Evolutionary conservation across 1,140 invertebrate species (phyloP).

Genomic region (Arion vulgaris): DNA sequence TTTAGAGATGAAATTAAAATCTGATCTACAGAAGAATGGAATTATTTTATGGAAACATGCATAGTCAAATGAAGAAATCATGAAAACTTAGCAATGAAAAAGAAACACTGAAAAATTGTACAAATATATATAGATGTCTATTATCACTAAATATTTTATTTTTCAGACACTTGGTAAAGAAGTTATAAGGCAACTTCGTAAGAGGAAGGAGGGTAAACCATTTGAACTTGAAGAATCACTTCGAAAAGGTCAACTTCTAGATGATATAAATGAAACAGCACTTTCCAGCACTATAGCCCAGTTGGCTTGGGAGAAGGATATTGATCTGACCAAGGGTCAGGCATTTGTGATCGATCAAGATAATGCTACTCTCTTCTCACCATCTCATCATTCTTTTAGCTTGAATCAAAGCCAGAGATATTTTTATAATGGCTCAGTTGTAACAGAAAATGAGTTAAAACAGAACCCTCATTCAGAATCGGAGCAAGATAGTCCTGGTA

Average conservation of each 20-base stretch:
- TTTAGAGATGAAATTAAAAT: too few species aligned
- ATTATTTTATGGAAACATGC: too few species aligned
- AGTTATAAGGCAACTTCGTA: slow-evolving; percentile 57
- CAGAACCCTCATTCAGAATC: background rate
- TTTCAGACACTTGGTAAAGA: slow-evolving; percentile 62
- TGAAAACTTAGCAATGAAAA: too few species aligned
- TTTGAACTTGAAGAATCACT: slow-evolving; percentile 34
- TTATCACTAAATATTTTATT: too few species aligned
- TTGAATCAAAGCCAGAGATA: background rate
- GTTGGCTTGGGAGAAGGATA: slow-evolving; percentile 70
- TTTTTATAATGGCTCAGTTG: background rate
- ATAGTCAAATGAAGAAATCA: too few species aligned
- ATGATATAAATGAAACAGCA: slow-evolving; percentile 23
- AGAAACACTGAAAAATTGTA: too few species aligned
- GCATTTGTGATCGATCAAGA: slow-evolving; percentile 51
- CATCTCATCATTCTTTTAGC: background rate
- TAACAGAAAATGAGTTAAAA: background rate
- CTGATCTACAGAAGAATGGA: too few species aligned
- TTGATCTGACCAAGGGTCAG: slow-evolving; percentile 62
- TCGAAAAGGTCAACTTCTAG: background rate
- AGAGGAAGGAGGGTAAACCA: slow-evolving; percentile 50
- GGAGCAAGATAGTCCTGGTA: background rate
- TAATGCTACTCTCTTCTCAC: slow-evolving; percentile 21
- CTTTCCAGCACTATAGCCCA: slow-evolving; percentile 58
- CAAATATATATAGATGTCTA: too few species aligned